Conservation (phyloP, 2,113 vertebrate species). For the Nestor notabilis region DNA sequence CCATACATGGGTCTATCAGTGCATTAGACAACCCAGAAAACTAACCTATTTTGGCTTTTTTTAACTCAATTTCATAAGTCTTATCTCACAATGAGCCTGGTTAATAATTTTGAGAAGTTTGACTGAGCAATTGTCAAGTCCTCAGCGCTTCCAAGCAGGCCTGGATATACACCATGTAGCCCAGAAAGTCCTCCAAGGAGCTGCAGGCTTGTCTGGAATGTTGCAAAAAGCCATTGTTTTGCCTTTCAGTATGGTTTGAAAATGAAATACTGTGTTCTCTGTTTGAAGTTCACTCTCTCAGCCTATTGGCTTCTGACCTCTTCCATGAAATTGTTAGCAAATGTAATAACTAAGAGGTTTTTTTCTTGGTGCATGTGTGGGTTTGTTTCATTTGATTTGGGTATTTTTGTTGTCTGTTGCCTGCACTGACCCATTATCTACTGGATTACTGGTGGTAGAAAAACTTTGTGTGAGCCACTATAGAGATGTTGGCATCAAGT, state of each 20-base stretch:
- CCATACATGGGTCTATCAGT: background rate
- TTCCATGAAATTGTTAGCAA: background rate
- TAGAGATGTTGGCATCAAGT: fast-evolving
- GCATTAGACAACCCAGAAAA: background rate
- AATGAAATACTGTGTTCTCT: background rate
- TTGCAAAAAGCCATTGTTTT: background rate
- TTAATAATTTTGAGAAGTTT: background rate
- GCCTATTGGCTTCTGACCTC: background rate
- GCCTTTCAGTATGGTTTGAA: background rate
- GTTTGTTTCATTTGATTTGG: background rate
- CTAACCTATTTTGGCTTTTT: background rate
- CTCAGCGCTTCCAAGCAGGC: background rate
- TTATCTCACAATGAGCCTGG: background rate
- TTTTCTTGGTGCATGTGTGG: background rate
- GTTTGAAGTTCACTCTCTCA: background rate
- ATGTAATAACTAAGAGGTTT: background rate
- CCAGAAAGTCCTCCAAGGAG: background rate
- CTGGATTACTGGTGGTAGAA: background rate
- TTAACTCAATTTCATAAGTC: background rate
- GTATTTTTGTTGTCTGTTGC: background rate
- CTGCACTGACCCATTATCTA: background rate
- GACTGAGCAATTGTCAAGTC: background rate
- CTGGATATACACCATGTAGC: background rate
- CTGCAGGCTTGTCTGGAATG: slow-evolving; percentile 22
- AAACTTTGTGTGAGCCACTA: background rate